These are phyloP conservation scores for Tachuris rubrigastra DNA, from an alignment of 2,113 vertebrate species.

Conservation along the genomic window DNA sequence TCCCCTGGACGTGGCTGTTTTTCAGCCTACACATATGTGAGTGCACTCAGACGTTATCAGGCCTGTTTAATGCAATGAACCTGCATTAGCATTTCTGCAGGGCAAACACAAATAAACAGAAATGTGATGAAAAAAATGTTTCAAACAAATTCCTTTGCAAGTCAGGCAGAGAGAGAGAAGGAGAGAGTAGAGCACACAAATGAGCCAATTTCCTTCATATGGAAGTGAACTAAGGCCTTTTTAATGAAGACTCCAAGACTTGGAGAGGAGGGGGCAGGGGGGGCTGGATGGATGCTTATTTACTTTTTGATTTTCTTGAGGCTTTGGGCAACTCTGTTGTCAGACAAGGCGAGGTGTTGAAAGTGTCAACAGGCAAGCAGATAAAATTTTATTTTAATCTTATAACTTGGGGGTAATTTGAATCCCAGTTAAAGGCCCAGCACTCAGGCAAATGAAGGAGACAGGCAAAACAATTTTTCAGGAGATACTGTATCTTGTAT, in stretches of 20 bases:
- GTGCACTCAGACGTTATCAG: constrained; percentile 54
- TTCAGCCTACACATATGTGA: constrained; percentile 32
- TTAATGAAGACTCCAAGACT: constrained; percentile 12
- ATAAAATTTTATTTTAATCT: background rate
- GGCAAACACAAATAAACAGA: constrained; percentile 80
- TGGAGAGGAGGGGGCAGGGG: background rate
- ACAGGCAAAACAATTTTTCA: background rate
- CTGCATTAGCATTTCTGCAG: constrained; percentile 69
- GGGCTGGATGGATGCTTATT: background rate
- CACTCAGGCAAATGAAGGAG: background rate
- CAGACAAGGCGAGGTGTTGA: background rate
- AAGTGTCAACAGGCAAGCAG: background rate
- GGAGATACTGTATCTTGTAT: background rate
- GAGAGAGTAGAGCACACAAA: constrained; percentile 27
- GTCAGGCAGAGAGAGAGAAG: constrained; percentile 33
- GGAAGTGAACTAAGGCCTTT: constrained; percentile 52
- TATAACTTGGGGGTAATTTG: background rate
- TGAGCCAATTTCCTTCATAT: constrained; percentile 20
- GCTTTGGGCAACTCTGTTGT: background rate
- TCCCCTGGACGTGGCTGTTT: background rate
- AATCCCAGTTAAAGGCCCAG: background rate
- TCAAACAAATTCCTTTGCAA: constrained; percentile 56
- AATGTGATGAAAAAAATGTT: constrained; percentile 62
- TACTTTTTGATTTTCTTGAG: constrained; percentile 15
- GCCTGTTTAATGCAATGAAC: constrained; percentile 45